A percentile compares a stretch with the other conserved stretches of the same genome.
phyloP scores from a whole-genome alignment of 2,797 vertebrate genomes.

The Lateolabrax maculatus region DNA sequence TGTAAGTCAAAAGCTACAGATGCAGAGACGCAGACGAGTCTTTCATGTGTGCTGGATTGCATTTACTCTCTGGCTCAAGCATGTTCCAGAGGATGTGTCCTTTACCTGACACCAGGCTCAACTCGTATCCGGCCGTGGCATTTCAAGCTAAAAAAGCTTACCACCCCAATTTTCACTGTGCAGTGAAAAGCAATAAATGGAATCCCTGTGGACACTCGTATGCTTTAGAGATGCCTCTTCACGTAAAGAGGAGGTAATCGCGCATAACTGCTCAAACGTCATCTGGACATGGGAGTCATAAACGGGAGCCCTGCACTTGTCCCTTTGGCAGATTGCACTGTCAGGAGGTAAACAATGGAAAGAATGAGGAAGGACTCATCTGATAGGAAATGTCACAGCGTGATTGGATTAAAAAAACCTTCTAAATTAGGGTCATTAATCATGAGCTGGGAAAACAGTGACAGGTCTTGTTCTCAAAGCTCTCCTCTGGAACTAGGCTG shows the following conservation, averaged over 20 bases:
- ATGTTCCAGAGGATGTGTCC: slow-evolving; percentile 58
- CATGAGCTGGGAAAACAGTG: slow-evolving; percentile 73
- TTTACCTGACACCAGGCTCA: slow-evolving; percentile 60
- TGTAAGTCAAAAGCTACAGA: slow-evolving; percentile 56
- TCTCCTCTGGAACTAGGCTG: slow-evolving; percentile 72
- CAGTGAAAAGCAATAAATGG: slow-evolving; percentile 59
- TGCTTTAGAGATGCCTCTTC: slow-evolving; percentile 59
- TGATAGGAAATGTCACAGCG: slow-evolving; percentile 81
- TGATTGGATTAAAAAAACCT: slow-evolving; percentile 80
- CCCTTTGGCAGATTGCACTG: slow-evolving; percentile 69
- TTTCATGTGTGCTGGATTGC: slow-evolving; percentile 57
- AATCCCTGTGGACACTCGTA: slow-evolving; percentile 46
- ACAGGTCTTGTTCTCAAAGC: slow-evolving; percentile 77
- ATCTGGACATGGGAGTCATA: slow-evolving; percentile 70
- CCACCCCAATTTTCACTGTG: slow-evolving; percentile 45
- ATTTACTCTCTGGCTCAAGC: slow-evolving; percentile 48
- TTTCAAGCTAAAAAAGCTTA: slow-evolving; percentile 53
- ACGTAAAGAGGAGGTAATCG: slow-evolving; percentile 72
- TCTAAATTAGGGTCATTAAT: slow-evolving; percentile 87
- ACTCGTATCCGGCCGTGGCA: slow-evolving; percentile 44
- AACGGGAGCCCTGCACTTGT: slow-evolving; percentile 56
- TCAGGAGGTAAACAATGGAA: slow-evolving; percentile 78
- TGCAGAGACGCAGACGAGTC: slow-evolving; percentile 33
- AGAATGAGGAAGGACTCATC: slow-evolving; percentile 75
- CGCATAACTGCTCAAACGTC: slow-evolving; percentile 69